phyloP scores from a whole-genome alignment of 2,888 invertebrate genomes.

The Aelia acuminata region DNA sequence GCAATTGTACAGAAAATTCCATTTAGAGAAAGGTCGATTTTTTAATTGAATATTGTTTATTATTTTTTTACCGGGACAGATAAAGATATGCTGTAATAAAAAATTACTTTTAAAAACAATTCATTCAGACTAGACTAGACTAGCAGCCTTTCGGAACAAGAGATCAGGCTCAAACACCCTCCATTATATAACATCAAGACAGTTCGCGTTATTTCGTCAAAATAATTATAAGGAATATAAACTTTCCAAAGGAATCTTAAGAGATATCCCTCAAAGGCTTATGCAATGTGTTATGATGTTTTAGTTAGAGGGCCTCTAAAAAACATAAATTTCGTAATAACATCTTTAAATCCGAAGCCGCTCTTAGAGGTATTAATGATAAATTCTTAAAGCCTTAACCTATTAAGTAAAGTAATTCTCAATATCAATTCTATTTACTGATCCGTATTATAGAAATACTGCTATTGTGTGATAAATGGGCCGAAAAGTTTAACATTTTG shows the following conservation, averaged over 20 bases:
- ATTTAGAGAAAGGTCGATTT: no score
- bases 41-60: neutral
- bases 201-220: neutral
- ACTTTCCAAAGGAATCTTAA: conserved; percentile 30
- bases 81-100: neutral
- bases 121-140: no score
- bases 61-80: neutral
- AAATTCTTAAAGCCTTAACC: neutral
- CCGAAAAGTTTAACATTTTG: conserved; percentile 22
- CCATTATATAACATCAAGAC: neutral
- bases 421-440: neutral
- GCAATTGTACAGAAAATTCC: no score
- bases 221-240: conserved; percentile 24
- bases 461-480: neutral
- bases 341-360: neutral
- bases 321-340: neutral
- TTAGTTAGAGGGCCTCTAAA: neutral
- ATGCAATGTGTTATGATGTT: conserved; percentile 26
- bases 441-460: neutral
- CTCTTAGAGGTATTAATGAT: neutral
- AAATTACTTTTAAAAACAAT: no score
- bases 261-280: conserved; percentile 18
- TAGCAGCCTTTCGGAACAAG: neutral
- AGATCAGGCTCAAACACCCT: conserved; percentile 20
- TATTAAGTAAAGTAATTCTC: neutral